phyloP scores from a whole-genome alignment of 1,140 invertebrate species.

The Nasonia longicornis region DNA sequence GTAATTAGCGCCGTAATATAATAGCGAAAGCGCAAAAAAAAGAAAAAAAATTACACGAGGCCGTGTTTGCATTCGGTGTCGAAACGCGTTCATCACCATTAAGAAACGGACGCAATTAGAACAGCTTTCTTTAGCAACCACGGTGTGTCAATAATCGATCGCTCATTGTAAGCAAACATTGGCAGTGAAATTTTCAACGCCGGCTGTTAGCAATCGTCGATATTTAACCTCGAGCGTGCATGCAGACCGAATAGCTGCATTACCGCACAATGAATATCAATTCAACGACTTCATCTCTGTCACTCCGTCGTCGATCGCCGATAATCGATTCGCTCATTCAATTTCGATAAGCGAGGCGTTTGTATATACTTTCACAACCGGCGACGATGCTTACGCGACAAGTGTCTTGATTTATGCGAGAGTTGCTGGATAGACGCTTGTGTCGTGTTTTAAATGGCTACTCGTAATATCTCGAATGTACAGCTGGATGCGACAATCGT shows the following conservation, averaged over 20 bases:
- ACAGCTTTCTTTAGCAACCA: not conserved
- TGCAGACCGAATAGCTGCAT: not conserved
- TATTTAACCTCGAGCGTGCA: not conserved
- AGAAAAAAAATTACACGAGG: not conserved
- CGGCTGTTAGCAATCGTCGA: not conserved
- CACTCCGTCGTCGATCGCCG: not conserved
- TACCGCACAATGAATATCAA: not conserved
- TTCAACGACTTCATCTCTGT: not conserved
- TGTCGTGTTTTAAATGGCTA: not conserved
- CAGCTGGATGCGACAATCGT: not conserved
- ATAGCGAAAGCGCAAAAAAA: not conserved
- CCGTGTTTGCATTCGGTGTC: not conserved
- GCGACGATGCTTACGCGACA: constrained; percentile 25
- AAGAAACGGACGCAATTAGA: not conserved
- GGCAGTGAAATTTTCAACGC: not conserved
- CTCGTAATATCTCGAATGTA: not conserved
- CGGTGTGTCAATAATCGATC: not conserved
- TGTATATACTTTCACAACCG: constrained; percentile 15
- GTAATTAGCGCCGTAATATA: not conserved
- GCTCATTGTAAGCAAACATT: not conserved
- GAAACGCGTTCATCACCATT: not conserved
- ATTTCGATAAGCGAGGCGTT: constrained; percentile 22
- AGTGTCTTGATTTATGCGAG: constrained; percentile 37
- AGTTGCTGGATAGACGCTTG: not conserved
- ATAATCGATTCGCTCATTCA: constrained; percentile 14